phyloP scores from a whole-genome alignment of 2,797 vertebrate species.

The Sebastes kiyomatsui region DNA sequence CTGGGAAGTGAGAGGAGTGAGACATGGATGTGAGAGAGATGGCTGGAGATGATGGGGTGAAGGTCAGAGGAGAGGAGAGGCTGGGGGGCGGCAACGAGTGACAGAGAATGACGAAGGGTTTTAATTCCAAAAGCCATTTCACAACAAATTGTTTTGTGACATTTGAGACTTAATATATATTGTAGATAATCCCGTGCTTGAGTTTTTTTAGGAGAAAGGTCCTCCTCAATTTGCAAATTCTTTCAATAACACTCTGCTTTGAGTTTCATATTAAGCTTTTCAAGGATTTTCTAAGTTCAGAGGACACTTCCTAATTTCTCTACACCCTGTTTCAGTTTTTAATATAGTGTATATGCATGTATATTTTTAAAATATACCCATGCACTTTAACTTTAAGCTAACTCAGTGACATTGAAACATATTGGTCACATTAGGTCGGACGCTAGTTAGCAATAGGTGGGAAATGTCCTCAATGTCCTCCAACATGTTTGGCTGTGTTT shows the following conservation, averaged over 20 bases:
- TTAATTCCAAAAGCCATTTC: conserved; percentile 6
- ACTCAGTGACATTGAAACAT: background rate
- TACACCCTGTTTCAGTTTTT: background rate
- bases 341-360: background rate
- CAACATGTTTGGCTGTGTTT: background rate
- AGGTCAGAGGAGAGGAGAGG: conserved; percentile 32
- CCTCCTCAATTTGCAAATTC: background rate
- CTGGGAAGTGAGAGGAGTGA: conserved; percentile 10
- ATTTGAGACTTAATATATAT: conserved; percentile 11
- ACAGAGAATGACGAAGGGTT: conserved; percentile 9
- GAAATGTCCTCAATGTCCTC: background rate
- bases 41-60: conserved; percentile 38
- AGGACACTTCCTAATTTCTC: background rate
- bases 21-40: background rate
- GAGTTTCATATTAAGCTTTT: conserved; percentile 1
- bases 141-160: conserved; percentile 21
- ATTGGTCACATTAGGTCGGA: background rate
- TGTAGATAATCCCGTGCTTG: conserved; percentile 3
- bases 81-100: background rate
- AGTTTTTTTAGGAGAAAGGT: conserved; percentile 12
- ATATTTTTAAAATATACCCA: background rate
- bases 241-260: conserved; percentile 1
- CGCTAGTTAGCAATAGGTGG: background rate
- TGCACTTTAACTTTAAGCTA: background rate
- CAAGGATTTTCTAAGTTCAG: background rate